These are phyloP conservation scores for Sceloporus undulatus DNA, from an alignment of 2,113 vertebrate genomes.

Conservation along the genomic window DNA sequence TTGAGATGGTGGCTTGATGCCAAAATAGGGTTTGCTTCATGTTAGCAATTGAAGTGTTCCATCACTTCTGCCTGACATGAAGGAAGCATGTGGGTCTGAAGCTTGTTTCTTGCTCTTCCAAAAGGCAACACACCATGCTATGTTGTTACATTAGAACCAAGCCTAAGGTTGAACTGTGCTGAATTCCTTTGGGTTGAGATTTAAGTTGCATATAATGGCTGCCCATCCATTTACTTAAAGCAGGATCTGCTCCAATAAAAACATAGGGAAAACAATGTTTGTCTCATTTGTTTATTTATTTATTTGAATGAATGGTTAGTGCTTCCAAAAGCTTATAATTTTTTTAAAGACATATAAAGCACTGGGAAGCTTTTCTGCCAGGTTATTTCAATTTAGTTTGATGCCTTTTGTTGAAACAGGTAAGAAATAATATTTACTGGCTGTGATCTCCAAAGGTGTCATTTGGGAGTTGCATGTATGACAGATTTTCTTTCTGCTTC, in stretches of 20 bases:
- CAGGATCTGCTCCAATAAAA: neutral
- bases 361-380: constrained; percentile 27
- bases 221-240: neutral
- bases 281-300: neutral
- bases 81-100: neutral
- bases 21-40: neutral
- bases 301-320: neutral
- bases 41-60: neutral
- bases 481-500: neutral
- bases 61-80: neutral
- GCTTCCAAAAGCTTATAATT: accelerated
- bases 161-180: neutral
- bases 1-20: neutral
- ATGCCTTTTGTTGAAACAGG: neutral
- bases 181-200: neutral
- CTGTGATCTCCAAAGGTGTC: constrained; percentile 46
- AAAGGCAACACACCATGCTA: no score
- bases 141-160: neutral
- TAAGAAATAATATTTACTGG: constrained; percentile 45
- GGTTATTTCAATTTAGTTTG: constrained; percentile 35
- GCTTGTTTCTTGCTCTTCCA: neutral
- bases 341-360: neutral
- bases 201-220: neutral
- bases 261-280: no score
- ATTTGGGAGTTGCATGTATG: constrained; percentile 36